phyloP scores from a whole-genome alignment of 2,797 vertebrate genomes.

The Clamator glandarius region DNA sequence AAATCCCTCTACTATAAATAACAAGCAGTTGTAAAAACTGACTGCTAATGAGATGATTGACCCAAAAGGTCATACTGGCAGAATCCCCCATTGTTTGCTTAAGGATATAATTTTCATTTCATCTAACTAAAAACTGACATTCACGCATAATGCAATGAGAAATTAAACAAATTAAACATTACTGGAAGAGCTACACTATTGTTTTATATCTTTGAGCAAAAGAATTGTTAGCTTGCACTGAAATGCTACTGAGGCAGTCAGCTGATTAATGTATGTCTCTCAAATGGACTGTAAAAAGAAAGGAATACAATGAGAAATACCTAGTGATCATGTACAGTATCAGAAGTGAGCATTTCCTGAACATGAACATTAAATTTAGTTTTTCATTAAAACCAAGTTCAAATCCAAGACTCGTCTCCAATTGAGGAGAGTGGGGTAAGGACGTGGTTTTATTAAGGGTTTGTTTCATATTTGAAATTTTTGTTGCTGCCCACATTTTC shows the following conservation, averaged over 20 bases:
- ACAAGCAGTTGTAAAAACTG: slow-evolving; percentile 60
- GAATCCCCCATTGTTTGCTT: slow-evolving; percentile 77
- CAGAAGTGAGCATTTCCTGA: not conserved
- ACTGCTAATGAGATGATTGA: slow-evolving; percentile 84
- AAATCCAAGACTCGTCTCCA: not conserved
- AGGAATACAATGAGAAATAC: not conserved
- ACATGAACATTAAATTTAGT: not conserved
- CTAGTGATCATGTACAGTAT: not conserved
- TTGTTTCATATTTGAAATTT: not conserved
- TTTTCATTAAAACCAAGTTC: slow-evolving; percentile 4
- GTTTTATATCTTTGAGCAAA: not conserved
- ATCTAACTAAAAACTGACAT: slow-evolving; percentile 41
- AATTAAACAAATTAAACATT: not conserved
- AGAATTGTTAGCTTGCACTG: not conserved
- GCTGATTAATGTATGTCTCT: not conserved
- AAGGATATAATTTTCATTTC: slow-evolving; percentile 69
- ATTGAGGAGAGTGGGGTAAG: not conserved
- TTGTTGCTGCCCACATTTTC: not conserved
- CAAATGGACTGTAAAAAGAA: not conserved
- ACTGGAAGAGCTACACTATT: not conserved
- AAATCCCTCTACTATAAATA: slow-evolving; percentile 80
- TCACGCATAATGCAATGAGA: not conserved
- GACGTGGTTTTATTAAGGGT: not conserved
- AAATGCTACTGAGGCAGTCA: not conserved
- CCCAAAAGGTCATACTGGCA: slow-evolving; percentile 77